A percentile compares a stretch with the other conserved stretches of the same genome.
Conservation (phyloP, 1,140 invertebrate genomes). For the Drosophila arizonae region DNA sequence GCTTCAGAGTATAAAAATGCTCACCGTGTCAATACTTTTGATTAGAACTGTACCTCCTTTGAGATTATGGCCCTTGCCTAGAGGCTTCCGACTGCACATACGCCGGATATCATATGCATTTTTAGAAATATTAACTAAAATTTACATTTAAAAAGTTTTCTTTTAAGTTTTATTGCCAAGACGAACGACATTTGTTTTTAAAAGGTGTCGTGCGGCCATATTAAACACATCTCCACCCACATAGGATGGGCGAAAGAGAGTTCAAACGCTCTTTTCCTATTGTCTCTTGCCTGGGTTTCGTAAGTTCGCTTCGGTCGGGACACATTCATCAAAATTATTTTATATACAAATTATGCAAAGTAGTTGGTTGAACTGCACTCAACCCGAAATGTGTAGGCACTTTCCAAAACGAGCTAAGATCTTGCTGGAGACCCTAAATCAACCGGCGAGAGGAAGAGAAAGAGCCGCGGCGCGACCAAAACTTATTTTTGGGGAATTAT, state of each 20-base stretch:
- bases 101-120: too few species aligned
- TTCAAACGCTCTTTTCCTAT: slow-evolving; percentile 17
- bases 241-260: neutral
- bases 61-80: too few species aligned
- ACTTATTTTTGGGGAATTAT: slow-evolving; percentile 65
- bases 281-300: slow-evolving; percentile 29
- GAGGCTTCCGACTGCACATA: too few species aligned
- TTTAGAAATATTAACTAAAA: too few species aligned
- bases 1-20: too few species aligned
- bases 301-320: slow-evolving; percentile 20
- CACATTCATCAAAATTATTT: slow-evolving; percentile 53
- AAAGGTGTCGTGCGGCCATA: slow-evolving; percentile 16
- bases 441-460: slow-evolving; percentile 31
- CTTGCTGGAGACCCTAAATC: slow-evolving; percentile 65
- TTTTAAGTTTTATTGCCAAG: too few species aligned
- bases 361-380: slow-evolving; percentile 31
- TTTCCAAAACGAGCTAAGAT: slow-evolving; percentile 53
- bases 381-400: slow-evolving; percentile 51
- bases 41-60: too few species aligned
- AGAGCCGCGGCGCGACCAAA: slow-evolving; percentile 9
- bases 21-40: too few species aligned
- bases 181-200: neutral
- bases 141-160: too few species aligned
- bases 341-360: slow-evolving; percentile 68
- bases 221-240: slow-evolving; percentile 8